A percentile compares a stretch with the other conserved stretches of the same genome.
phyloP scores from a whole-genome alignment of 2,797 vertebrate genomes.

The Carapus acus region DNA sequence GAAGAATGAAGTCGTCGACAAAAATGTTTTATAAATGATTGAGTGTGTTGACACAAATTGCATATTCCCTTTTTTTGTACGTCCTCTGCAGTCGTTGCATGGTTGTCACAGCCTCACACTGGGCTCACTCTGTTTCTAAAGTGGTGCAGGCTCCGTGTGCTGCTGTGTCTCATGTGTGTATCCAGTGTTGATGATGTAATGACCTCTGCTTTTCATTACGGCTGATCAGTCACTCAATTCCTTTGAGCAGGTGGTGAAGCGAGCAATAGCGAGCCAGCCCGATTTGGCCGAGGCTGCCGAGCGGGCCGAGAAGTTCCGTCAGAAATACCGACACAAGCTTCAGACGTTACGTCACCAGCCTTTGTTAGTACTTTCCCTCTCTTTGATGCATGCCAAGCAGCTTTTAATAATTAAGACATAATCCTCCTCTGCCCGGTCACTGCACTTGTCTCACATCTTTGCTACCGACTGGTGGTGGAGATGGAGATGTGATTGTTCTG shows the following conservation, averaged over 20 bases:
- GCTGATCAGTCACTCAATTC: constrained; percentile 1
- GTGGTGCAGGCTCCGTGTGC: too few species aligned
- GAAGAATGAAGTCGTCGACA: too few species aligned
- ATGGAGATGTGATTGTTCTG: background rate
- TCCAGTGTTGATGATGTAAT: background rate
- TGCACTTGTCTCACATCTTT: constrained; percentile 40
- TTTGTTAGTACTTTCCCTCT: constrained; percentile 77
- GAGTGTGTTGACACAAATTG: too few species aligned
- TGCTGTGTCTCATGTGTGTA: too few species aligned
- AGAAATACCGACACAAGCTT: constrained; percentile 93
- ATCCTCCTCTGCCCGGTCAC: constrained; percentile 11
- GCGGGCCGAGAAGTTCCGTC: constrained; percentile 91
- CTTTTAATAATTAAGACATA: constrained; percentile 14
- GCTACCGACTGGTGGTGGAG: too few species aligned
- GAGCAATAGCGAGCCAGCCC: constrained; percentile 90
- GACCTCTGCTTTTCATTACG: background rate
- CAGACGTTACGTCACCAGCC: constrained; percentile 93
- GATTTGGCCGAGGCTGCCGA: constrained; percentile 77
- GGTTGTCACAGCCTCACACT: too few species aligned
- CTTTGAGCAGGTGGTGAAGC: constrained; percentile 83
- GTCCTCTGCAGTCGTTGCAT: too few species aligned
- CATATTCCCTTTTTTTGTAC: too few species aligned
- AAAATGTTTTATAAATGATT: too few species aligned
- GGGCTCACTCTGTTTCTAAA: too few species aligned
- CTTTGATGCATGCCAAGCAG: background rate